Evolutionary conservation across 53 echinoderm and acorn worm genomes (phyloP).

Genomic region (Apostichopus leukothele): DNA sequence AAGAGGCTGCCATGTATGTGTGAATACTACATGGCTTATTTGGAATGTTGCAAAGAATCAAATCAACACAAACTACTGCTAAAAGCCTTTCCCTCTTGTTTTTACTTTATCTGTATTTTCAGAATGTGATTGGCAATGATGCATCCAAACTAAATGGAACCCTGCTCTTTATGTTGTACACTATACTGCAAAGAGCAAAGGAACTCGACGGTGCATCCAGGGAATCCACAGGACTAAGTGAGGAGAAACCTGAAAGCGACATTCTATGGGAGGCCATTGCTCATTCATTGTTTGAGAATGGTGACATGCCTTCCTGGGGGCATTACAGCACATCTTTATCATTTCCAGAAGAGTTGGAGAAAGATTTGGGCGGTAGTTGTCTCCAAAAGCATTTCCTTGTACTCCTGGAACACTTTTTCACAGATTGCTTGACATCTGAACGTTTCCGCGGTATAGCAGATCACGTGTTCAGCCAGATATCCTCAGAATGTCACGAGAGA

Average conservation of each 20-base stretch:
- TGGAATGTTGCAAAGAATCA: no score
- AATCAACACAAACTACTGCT: no score
- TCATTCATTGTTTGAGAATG: conserved; percentile 24
- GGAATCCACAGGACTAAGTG: background rate
- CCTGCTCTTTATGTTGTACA: conserved; percentile 15
- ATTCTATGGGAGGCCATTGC: conserved; percentile 37
- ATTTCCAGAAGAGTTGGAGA: conserved; percentile 9
- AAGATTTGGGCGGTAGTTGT: background rate
- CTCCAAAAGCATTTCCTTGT: conserved; percentile 29
- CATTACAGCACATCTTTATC: background rate
- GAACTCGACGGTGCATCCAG: background rate
- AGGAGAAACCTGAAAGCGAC: background rate
- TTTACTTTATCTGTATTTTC: background rate
- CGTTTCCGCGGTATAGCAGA: background rate
- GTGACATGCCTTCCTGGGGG: conserved; percentile 4
- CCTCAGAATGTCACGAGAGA: background rate
- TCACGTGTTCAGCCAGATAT: background rate
- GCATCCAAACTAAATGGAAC: background rate
- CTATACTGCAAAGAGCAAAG: conserved; percentile 9
- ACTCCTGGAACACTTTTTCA: conserved; percentile 23
- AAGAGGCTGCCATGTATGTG: no score
- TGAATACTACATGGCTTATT: no score
- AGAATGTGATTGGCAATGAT: conserved; percentile 13
- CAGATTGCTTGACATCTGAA: background rate
- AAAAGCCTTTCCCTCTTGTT: no score